A percentile compares a stretch with the other conserved stretches of the same genome.
These are phyloP conservation scores for Sinella curviseta DNA, from an alignment of 1,140 invertebrate species.

Conservation along the genomic window DNA sequence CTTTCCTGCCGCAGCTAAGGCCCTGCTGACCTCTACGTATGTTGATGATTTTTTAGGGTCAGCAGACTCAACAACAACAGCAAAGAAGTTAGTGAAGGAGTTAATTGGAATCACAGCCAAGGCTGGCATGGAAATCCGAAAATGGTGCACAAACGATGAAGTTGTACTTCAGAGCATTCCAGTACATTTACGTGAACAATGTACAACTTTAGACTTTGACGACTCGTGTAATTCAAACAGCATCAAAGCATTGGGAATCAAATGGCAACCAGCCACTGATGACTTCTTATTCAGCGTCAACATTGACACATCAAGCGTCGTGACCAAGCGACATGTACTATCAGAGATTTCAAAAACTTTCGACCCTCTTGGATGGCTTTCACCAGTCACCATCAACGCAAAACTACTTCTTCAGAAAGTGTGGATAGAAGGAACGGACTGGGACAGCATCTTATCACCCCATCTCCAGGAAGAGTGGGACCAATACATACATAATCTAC, in stretches of 20 bases:
- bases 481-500: background rate
- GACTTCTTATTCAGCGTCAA: background rate
- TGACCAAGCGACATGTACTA: constrained; percentile 50
- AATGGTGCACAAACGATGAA: constrained; percentile 29
- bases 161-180: constrained; percentile 20
- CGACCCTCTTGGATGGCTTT: constrained; percentile 54
- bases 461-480: background rate
- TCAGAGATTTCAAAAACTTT: constrained; percentile 52
- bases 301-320: too few relatives aligned
- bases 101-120: constrained; percentile 28
- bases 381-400: constrained; percentile 51
- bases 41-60: constrained; percentile 56
- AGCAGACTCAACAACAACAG: constrained; percentile 27
- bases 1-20: constrained; percentile 48
- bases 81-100: constrained; percentile 6
- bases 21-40: constrained; percentile 54
- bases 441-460: background rate
- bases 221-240: background rate
- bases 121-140: constrained; percentile 44
- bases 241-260: constrained; percentile 32
- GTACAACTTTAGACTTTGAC: background rate
- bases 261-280: constrained; percentile 40
- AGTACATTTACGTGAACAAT: background rate
- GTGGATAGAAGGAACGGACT: constrained; percentile 43
- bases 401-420: constrained; percentile 55